Evolutionary conservation across 1,140 invertebrate genomes (phyloP).

Genomic region (Drosophila ogumai): DNA sequence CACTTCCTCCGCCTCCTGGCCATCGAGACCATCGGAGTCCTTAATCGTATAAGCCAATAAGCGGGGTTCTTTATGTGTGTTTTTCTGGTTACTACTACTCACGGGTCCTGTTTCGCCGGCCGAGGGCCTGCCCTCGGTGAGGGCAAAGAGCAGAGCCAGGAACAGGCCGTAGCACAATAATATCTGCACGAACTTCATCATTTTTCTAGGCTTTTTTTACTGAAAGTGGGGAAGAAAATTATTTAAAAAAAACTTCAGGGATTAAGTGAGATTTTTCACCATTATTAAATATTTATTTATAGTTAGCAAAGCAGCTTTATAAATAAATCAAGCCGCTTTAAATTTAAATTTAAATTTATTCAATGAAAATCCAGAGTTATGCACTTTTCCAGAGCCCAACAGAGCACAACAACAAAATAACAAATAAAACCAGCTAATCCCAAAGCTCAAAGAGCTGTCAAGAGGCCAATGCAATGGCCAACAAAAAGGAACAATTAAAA

Average conservation of each 20-base stretch:
- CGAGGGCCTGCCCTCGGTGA: conserved; percentile 68
- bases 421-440: conserved; percentile 19
- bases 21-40: conserved; percentile 60
- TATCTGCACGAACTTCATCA: conserved; percentile 73
- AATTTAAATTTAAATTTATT: neutral
- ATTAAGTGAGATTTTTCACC: fast-evolving
- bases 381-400: neutral
- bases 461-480: conserved; percentile 6
- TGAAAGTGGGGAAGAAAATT: conserved; percentile 14
- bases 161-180: conserved; percentile 66
- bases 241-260: neutral
- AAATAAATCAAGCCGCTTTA: neutral
- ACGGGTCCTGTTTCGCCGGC: conserved; percentile 53
- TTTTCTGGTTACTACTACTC: conserved; percentile 34
- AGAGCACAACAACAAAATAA: conserved; percentile 9
- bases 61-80: neutral
- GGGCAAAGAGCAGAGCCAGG: conserved; percentile 51
- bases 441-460: conserved; percentile 16
- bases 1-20: conserved; percentile 57
- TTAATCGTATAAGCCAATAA: conserved; percentile 8
- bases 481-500: neutral
- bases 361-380: neutral
- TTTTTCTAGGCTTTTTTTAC: conserved; percentile 34
- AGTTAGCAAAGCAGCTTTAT: neutral
- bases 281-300: neutral